These are phyloP conservation scores for Pseudococcus longispinus DNA, from an alignment of 2,888 invertebrate genomes.

Conservation along the genomic window DNA sequence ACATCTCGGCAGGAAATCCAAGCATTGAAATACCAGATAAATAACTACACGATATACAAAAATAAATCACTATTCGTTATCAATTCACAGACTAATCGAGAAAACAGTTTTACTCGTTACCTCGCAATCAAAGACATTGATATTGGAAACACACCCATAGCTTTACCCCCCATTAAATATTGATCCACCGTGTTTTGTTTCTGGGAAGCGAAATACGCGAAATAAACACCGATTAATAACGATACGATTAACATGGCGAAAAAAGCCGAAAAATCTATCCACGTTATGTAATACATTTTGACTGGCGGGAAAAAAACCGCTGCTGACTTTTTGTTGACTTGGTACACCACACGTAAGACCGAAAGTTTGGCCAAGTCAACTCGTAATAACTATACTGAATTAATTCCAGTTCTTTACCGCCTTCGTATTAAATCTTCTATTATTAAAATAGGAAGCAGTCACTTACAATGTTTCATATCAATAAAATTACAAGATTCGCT, in stretches of 20 bases:
- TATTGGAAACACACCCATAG: constrained; percentile 78
- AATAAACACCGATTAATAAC: constrained; percentile 51
- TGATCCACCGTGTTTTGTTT: constrained; percentile 75
- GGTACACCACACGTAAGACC: background rate
- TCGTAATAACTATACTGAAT: background rate
- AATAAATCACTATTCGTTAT: background rate
- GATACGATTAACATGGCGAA: constrained; percentile 49
- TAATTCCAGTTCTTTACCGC: background rate
- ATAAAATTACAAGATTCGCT: background rate
- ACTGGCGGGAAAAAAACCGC: background rate
- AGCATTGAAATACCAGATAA: constrained; percentile 77
- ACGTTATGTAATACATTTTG: constrained; percentile 46
- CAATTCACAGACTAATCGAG: background rate
- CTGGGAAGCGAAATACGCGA: constrained; percentile 65
- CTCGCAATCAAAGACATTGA: constrained; percentile 80
- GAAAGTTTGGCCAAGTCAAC: background rate
- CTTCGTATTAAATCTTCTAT: background rate
- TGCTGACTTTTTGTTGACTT: background rate
- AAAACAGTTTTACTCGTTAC: constrained; percentile 63
- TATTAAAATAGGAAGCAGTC: background rate
- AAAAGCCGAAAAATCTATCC: constrained; percentile 48
- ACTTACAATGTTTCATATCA: background rate
- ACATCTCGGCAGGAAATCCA: constrained; percentile 78
- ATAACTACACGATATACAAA: constrained; percentile 66
- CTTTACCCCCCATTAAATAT: constrained; percentile 77